phyloP scores from a whole-genome alignment of 2,797 vertebrate genomes.

The Rhinophrynus dorsalis region DNA sequence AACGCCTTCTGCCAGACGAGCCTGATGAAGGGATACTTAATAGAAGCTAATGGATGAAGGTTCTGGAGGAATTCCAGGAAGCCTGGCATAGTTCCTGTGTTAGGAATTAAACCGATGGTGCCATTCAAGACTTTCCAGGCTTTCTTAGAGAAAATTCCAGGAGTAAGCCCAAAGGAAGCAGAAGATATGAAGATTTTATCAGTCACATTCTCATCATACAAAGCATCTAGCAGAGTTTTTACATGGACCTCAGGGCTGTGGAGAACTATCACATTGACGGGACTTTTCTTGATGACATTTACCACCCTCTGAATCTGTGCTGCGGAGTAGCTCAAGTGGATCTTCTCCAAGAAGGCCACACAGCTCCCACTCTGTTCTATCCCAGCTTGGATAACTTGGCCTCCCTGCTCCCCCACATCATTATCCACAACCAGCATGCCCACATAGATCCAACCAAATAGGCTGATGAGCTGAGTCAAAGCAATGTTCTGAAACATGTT shows the following conservation, averaged over 20 bases:
- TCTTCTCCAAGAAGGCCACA: conserved; percentile 21
- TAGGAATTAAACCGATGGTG: conserved; percentile 13
- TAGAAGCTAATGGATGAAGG: not conserved
- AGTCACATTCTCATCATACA: conserved; percentile 15
- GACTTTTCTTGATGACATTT: conserved; percentile 14
- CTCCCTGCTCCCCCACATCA: conserved; percentile 31
- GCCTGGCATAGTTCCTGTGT: conserved; percentile 25
- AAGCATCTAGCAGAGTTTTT: conserved; percentile 4
- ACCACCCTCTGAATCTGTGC: conserved; percentile 6
- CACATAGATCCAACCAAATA: conserved; percentile 30
- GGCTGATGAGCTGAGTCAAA: conserved; percentile 10
- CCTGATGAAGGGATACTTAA: conserved; percentile 7
- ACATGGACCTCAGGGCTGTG: conserved; percentile 36
- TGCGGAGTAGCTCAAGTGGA: conserved; percentile 27
- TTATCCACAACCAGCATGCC: conserved; percentile 34
- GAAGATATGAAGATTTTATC: conserved; percentile 16
- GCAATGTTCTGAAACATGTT: conserved; percentile 28
- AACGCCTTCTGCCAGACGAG: conserved; percentile 13
- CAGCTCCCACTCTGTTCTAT: conserved; percentile 16
- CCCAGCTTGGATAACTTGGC: conserved; percentile 7
- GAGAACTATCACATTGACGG: conserved; percentile 15
- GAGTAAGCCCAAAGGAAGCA: conserved; percentile 18
- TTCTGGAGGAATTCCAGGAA: conserved; percentile 18
- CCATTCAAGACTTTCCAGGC: conserved; percentile 34
- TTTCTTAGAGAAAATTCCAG: conserved; percentile 4